Percentiles rank a stretch among this genome's conserved stretches.
Conservation (phyloP, 1,140 invertebrate genomes). For the Forficula auricularia region DNA sequence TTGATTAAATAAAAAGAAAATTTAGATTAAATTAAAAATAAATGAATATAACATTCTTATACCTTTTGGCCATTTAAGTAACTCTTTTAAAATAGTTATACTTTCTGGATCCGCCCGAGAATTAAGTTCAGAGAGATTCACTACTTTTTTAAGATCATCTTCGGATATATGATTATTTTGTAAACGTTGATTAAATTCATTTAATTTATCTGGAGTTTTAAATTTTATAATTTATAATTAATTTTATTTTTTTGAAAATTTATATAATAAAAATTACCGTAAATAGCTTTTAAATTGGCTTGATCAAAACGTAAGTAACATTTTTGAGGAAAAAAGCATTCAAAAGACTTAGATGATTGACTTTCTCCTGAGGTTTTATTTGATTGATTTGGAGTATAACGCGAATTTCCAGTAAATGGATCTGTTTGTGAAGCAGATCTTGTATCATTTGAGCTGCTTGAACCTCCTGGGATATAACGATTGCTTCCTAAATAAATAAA, state of each 20-base stretch:
- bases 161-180: slow-evolving; percentile 29
- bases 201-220: slow-evolving; percentile 32
- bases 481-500: slow-evolving; percentile 23
- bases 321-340: slow-evolving; percentile 26
- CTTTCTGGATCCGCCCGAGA: slow-evolving; percentile 23
- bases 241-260: not conserved
- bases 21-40: too few species aligned
- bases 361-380: not conserved
- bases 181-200: slow-evolving; percentile 54
- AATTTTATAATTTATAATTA: not conserved
- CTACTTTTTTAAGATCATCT: slow-evolving; percentile 36
- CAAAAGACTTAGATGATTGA: not conserved
- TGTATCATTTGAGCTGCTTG: not conserved
- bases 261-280: slow-evolving; percentile 29
- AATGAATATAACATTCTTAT: slow-evolving; percentile 8
- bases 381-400: slow-evolving; percentile 12
- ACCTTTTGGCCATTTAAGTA: slow-evolving; percentile 63
- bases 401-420: slow-evolving; percentile 38
- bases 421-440: slow-evolving; percentile 26
- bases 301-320: slow-evolving; percentile 42
- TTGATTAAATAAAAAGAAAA: slow-evolving; percentile 1
- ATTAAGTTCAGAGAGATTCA: slow-evolving; percentile 32
- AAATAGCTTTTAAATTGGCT: slow-evolving; percentile 38
- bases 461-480: slow-evolving; percentile 26
- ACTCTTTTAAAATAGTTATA: slow-evolving; percentile 39